These are phyloP conservation scores for Bergia sp. DNA, from an alignment of 92 coral and sea anemone species.

Conservation along the genomic window DNA sequence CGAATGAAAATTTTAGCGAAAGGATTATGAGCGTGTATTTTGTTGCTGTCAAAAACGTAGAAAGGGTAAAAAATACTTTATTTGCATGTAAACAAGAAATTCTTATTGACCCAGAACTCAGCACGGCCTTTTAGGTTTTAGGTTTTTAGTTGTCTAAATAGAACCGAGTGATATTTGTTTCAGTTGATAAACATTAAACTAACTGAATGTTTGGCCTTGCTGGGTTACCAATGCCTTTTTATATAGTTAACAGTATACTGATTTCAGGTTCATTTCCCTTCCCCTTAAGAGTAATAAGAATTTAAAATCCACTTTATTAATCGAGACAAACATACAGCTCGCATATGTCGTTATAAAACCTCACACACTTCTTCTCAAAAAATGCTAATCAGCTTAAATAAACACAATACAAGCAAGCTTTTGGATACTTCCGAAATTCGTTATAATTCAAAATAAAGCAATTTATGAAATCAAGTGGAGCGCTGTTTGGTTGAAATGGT, in stretches of 20 bases:
- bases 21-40: background rate
- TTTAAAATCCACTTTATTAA: background rate
- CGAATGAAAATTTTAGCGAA: too few relatives aligned
- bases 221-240: background rate
- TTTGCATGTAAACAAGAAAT: too few relatives aligned
- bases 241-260: background rate
- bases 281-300: background rate
- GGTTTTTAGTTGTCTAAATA: background rate
- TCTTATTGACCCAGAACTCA: background rate
- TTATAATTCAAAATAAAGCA: background rate
- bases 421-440: slow-evolving; percentile 12
- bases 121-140: background rate
- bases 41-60: too few relatives aligned
- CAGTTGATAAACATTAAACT: background rate
- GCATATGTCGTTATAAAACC: background rate
- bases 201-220: background rate
- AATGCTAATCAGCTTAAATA: slow-evolving; percentile 10
- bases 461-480: background rate
- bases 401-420: background rate
- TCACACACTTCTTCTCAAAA: background rate
- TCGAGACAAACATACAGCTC: background rate
- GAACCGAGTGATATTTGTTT: background rate
- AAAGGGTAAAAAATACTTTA: too few relatives aligned
- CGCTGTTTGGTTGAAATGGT: background rate
- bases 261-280: background rate